phyloP scores from a whole-genome alignment of 2,888 invertebrate species.

The Chalcosyrphus nemorum region DNA sequence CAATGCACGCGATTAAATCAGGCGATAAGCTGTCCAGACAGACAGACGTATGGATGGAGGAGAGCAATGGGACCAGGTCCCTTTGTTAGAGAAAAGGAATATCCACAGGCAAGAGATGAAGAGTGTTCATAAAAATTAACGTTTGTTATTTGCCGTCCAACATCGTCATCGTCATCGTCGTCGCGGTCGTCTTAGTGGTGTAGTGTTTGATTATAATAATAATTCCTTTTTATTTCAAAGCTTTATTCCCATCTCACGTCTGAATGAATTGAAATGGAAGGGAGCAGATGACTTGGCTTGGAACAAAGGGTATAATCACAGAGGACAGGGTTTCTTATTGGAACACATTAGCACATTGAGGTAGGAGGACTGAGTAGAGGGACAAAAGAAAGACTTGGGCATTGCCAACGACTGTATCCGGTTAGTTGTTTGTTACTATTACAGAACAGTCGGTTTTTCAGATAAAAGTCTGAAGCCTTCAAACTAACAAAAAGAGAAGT shows the following conservation, averaged over 20 bases:
- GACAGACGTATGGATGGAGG: conserved; percentile 54
- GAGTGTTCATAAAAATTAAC: conserved; percentile 59
- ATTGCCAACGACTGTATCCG: too few species aligned
- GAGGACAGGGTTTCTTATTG: neutral
- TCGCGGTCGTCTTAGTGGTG: neutral
- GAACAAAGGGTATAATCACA: conserved; percentile 24
- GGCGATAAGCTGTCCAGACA: conserved; percentile 64
- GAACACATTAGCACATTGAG: conserved; percentile 1
- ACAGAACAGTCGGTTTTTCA: too few species aligned
- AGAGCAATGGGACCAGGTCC: conserved; percentile 38
- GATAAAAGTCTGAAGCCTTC: too few species aligned
- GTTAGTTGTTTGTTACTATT: too few species aligned
- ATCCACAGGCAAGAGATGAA: conserved; percentile 32
- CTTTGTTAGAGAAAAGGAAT: conserved; percentile 29
- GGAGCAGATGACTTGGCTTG: conserved; percentile 33
- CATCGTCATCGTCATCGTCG: conserved; percentile 10
- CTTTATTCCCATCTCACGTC: conserved; percentile 46
- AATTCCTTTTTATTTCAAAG: conserved; percentile 7
- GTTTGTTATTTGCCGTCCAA: conserved; percentile 61
- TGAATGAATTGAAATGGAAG: conserved; percentile 23
- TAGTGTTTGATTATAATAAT: conserved; percentile 57
- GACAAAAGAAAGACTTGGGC: too few species aligned
- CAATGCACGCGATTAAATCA: conserved; percentile 70
- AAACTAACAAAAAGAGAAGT: too few species aligned
- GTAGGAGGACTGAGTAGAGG: neutral